A percentile compares a stretch with the other conserved stretches of the same genome.
These are phyloP conservation scores for Arge pagana DNA, from an alignment of 2,888 invertebrate genomes.

Conservation along the genomic window DNA sequence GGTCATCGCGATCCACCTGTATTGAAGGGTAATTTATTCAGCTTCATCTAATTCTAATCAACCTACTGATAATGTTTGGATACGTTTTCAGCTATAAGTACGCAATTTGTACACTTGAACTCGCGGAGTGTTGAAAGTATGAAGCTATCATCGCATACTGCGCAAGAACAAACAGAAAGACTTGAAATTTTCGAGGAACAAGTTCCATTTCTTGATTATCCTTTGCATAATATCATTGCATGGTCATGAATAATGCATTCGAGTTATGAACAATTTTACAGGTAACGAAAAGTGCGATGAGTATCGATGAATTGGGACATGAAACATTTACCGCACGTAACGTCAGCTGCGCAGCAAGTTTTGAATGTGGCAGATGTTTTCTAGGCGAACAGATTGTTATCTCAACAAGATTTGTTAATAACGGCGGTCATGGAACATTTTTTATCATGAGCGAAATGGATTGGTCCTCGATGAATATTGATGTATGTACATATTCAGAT, in stretches of 20 bases:
- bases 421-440: constrained; percentile 54
- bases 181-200: background rate
- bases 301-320: background rate
- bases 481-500: constrained; percentile 43
- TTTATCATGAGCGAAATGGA: constrained; percentile 58
- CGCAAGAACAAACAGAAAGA: constrained; percentile 1
- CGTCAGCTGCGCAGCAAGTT: constrained; percentile 32
- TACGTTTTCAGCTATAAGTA: background rate
- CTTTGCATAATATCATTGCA: background rate
- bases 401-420: constrained; percentile 49
- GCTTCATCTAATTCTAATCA: background rate
- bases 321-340: background rate
- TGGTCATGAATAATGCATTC: background rate
- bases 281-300: background rate
- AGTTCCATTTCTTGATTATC: background rate
- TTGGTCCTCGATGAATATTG: constrained; percentile 53
- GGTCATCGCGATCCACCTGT: constrained; percentile 52
- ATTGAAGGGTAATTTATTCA: constrained; percentile 42
- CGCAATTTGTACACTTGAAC: no score
- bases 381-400: constrained; percentile 49
- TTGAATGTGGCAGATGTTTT: constrained; percentile 58
- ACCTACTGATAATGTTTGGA: background rate
- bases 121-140: no score
- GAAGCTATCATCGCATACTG: no score
- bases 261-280: background rate